phyloP scores from a whole-genome alignment of 2,888 invertebrate species.

The Diabrotica balteata region DNA sequence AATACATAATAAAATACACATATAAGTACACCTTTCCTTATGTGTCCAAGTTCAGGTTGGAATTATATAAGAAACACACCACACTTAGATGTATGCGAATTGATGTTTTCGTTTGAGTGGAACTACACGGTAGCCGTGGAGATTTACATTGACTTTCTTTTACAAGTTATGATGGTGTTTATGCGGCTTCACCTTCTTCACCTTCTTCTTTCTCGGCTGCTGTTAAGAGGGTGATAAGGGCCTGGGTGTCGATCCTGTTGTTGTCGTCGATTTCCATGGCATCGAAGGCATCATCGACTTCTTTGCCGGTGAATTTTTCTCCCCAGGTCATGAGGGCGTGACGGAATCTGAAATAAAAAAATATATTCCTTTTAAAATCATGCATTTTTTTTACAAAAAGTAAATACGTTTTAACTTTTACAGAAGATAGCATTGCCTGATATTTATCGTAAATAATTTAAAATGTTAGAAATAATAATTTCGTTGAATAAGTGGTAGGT shows the following conservation, averaged over 20 bases:
- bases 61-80: constrained; percentile 14
- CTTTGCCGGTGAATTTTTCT: constrained; percentile 88
- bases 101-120: constrained; percentile 1
- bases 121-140: constrained; percentile 1
- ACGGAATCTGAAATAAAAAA: constrained; percentile 69
- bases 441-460: too few species aligned
- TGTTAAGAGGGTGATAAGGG: constrained; percentile 87
- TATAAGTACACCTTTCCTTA: constrained; percentile 26
- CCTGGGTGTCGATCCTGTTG: constrained; percentile 87
- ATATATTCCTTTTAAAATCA: too few species aligned
- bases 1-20: constrained; percentile 26
- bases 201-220: constrained; percentile 87
- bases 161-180: constrained; percentile 38
- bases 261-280: constrained; percentile 92
- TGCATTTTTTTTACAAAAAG: constrained; percentile 14
- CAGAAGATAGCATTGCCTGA: too few species aligned
- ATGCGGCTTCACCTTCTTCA: constrained; percentile 64
- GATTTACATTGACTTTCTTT: neutral
- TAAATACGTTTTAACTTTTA: too few species aligned
- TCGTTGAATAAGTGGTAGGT: too few species aligned
- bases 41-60: constrained; percentile 25
- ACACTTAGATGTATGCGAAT: constrained; percentile 6
- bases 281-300: constrained; percentile 91
- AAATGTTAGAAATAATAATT: too few species aligned
- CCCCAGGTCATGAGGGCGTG: constrained; percentile 93